Evolutionary conservation across 1,140 invertebrate genomes (phyloP).

Genomic region (honey bee (Apis mellifera)): DNA sequence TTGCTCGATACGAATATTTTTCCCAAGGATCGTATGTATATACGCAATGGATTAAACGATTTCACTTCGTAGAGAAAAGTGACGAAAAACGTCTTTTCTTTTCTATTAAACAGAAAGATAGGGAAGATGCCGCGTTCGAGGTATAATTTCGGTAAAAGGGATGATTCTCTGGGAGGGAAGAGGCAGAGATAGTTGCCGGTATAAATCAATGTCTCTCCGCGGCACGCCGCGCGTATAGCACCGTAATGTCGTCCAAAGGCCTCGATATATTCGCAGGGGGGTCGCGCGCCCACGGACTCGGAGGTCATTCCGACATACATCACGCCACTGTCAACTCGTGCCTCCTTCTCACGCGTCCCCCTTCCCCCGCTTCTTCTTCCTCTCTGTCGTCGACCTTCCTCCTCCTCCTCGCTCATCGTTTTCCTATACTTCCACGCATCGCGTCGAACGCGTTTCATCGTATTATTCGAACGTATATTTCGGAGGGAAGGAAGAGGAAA

Average conservation of each 20-base stretch:
- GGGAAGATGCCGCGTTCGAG: too few species aligned
- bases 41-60: too few species aligned
- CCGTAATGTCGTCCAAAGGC: conserved; percentile 58
- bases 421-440: too few species aligned
- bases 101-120: too few species aligned
- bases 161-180: conserved; percentile 33
- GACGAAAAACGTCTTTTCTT: too few species aligned
- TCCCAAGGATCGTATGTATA: too few species aligned
- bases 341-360: conserved; percentile 30
- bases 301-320: conserved; percentile 59
- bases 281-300: conserved; percentile 52
- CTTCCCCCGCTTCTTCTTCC: neutral
- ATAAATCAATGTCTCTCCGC: conserved; percentile 72
- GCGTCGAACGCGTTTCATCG: too few species aligned
- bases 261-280: conserved; percentile 62
- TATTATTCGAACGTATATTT: too few species aligned
- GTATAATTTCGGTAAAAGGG: conserved; percentile 48
- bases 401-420: too few species aligned
- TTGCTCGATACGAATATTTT: neutral
- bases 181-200: conserved; percentile 42
- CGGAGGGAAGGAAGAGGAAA: too few species aligned
- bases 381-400: neutral
- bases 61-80: neutral
- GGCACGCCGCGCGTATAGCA: conserved; percentile 64
- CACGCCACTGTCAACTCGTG: conserved; percentile 52